Percentiles rank a stretch among this genome's conserved stretches.
phyloP scores from a whole-genome alignment of 1,140 invertebrate species.

The Drosophila bipectinata region DNA sequence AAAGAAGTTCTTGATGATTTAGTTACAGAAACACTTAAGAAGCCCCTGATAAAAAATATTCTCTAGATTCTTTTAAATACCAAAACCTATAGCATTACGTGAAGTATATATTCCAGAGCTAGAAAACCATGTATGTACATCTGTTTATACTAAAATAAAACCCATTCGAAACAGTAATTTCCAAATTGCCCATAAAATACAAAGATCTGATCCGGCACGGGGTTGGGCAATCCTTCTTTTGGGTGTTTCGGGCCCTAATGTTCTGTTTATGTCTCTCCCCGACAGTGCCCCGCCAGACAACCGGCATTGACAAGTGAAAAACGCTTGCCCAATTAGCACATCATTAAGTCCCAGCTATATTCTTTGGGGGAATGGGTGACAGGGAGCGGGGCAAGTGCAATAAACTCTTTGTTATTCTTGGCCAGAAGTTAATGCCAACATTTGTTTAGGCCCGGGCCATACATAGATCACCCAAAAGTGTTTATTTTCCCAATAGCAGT shows the following conservation, averaged over 20 bases:
- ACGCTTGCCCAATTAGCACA: slow-evolving; percentile 72
- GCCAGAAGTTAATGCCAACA: slow-evolving; percentile 68
- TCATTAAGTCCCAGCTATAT: slow-evolving; percentile 69
- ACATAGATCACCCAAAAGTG: slow-evolving; percentile 47
- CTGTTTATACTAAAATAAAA: background rate
- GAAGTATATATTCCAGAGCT: too few relatives aligned
- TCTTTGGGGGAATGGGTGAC: background rate
- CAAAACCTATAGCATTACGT: too few relatives aligned
- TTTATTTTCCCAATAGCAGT: slow-evolving; percentile 54
- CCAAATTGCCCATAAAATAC: background rate
- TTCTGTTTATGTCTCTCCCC: slow-evolving; percentile 70
- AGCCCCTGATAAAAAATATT: too few relatives aligned
- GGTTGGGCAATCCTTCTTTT: slow-evolving; percentile 18
- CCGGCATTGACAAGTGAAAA: slow-evolving; percentile 66
- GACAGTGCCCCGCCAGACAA: slow-evolving; percentile 33
- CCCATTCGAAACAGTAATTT: background rate
- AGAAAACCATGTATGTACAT: background rate
- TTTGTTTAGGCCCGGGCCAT: slow-evolving; percentile 58
- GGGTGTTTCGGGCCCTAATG: slow-evolving; percentile 36
- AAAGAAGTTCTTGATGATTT: too few relatives aligned
- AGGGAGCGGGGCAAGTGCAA: slow-evolving; percentile 58
- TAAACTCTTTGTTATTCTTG: slow-evolving; percentile 77
- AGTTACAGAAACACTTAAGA: too few relatives aligned
- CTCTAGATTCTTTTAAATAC: too few relatives aligned
- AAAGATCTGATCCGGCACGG: slow-evolving; percentile 3